These are phyloP conservation scores for Lathronympha strigana DNA, from an alignment of 2,888 invertebrate species.

Conservation along the genomic window DNA sequence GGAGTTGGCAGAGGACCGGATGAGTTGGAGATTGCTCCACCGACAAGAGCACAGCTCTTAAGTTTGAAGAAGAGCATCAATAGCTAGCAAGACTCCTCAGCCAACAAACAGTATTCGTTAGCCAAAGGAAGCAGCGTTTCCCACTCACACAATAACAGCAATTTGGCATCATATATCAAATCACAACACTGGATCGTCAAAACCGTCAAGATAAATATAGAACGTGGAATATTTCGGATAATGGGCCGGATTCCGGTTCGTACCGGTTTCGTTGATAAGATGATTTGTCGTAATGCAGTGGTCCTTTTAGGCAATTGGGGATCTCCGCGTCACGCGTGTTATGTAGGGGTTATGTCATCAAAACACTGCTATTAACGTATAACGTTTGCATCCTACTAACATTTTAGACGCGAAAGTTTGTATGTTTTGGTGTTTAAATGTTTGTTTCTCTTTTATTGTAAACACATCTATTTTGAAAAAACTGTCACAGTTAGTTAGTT, in stretches of 20 bases:
- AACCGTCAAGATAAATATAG: slow-evolving; percentile 34
- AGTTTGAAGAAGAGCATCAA: too few species aligned
- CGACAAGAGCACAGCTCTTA: too few species aligned
- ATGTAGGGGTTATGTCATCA: slow-evolving; percentile 26
- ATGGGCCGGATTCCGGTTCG: slow-evolving; percentile 21
- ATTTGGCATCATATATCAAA: slow-evolving; percentile 26
- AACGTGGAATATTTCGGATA: slow-evolving; percentile 29
- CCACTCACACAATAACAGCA: slow-evolving; percentile 16
- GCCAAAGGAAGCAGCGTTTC: slow-evolving; percentile 19
- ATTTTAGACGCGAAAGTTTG: too few species aligned
- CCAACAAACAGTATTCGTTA: slow-evolving; percentile 12
- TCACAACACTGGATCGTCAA: slow-evolving; percentile 33
- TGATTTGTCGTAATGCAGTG: slow-evolving; percentile 39
- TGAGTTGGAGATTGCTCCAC: too few species aligned
- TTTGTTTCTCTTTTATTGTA: too few species aligned
- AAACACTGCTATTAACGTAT: too few species aligned
- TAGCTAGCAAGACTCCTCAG: background rate
- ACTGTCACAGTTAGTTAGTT: too few species aligned
- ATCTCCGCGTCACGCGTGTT: slow-evolving; percentile 2
- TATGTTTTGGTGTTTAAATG: too few species aligned
- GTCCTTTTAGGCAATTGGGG: slow-evolving; percentile 37
- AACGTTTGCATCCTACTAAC: too few species aligned
- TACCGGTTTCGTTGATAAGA: slow-evolving; percentile 35
- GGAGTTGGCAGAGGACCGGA: too few species aligned
- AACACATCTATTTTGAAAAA: too few species aligned